Conservation (phyloP, 2,797 vertebrate species). For the Hybognathus amarus region DNA sequence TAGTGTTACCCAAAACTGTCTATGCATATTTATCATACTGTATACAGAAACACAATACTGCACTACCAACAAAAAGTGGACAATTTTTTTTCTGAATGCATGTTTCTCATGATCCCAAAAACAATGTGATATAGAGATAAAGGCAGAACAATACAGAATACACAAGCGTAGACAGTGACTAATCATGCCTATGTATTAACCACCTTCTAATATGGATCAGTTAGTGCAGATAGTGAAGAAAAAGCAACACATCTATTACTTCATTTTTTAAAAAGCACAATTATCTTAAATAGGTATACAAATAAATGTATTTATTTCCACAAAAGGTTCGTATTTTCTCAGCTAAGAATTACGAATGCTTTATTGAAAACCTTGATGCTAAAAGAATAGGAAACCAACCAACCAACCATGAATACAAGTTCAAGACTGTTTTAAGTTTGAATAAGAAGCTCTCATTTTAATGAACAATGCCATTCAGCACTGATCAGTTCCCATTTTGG, state of each 20-base stretch:
- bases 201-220: not conserved
- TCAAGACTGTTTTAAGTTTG: not conserved
- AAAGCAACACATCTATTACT: not conserved
- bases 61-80: not conserved
- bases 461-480: conserved; percentile 23
- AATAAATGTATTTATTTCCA: not conserved
- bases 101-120: not conserved
- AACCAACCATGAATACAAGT: not conserved
- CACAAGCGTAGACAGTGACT: not conserved
- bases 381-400: not conserved
- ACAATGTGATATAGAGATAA: not conserved
- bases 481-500: conserved; percentile 41
- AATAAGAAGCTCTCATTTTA: conserved; percentile 6
- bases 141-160: not conserved
- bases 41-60: not conserved
- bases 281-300: not conserved
- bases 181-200: not conserved
- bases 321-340: too few species aligned
- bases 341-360: not conserved
- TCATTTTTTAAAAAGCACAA: not conserved
- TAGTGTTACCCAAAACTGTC: not conserved
- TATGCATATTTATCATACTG: not conserved
- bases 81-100: not conserved
- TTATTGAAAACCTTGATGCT: not conserved
- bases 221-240: not conserved